Evolutionary conservation across 2,113 vertebrate genomes (phyloP).

Genomic region (Trichechus manatus): DNA sequence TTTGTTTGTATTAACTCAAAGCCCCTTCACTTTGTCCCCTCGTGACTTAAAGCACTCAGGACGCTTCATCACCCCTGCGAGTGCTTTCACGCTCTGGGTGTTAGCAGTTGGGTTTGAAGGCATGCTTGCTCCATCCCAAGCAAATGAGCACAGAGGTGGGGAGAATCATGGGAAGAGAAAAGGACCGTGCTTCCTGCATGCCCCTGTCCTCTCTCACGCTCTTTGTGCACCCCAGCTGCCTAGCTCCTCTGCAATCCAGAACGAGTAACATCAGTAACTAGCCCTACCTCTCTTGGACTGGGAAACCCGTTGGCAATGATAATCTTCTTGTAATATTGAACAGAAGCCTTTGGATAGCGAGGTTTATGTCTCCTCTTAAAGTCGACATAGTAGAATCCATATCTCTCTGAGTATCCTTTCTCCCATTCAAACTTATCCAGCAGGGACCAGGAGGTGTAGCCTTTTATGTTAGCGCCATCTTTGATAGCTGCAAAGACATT

Average conservation of each 20-base stretch:
- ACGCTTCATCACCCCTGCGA: neutral
- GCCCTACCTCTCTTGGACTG: slow-evolving; percentile 92
- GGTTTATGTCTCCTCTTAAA: slow-evolving; percentile 93
- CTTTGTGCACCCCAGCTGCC: neutral
- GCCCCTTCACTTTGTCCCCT: neutral
- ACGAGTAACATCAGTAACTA: neutral
- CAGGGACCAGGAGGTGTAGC: slow-evolving; percentile 96
- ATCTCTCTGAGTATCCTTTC: slow-evolving; percentile 94
- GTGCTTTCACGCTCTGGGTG: neutral
- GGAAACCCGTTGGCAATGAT: slow-evolving; percentile 95
- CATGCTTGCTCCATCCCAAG: neutral
- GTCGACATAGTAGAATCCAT: slow-evolving; percentile 94
- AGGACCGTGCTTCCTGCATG: neutral
- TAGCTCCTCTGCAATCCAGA: neutral
- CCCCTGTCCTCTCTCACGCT: neutral
- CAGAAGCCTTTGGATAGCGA: slow-evolving; percentile 95
- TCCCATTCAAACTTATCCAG: slow-evolving; percentile 98
- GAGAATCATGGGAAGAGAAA: neutral
- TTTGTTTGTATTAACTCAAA: slow-evolving; percentile 11
- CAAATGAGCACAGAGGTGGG: neutral
- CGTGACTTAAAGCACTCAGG: neutral
- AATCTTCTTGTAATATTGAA: slow-evolving; percentile 93
- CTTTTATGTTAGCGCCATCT: slow-evolving; percentile 93
- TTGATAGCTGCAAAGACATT: slow-evolving; percentile 91
- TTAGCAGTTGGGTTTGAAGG: neutral